Conservation (phyloP, 2,797 vertebrate species). For the Tragopan temminckii region DNA sequence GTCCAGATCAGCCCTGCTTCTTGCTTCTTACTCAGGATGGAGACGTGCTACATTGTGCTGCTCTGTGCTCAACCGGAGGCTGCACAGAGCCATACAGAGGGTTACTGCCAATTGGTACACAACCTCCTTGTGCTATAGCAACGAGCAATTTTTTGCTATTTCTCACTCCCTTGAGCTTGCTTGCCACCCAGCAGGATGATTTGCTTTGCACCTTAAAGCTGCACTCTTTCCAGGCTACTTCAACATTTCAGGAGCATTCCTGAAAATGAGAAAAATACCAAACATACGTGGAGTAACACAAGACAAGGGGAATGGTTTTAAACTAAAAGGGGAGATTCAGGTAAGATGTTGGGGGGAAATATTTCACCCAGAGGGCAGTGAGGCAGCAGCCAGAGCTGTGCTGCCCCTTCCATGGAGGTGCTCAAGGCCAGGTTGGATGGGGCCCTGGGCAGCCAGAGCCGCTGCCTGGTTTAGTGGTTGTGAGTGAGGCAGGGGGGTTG, state of each 20-base stretch:
- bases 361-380: too few relatives aligned
- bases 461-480: too few relatives aligned
- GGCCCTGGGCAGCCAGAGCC: too few relatives aligned
- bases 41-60: not conserved
- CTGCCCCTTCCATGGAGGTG: too few relatives aligned
- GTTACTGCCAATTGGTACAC: conserved; percentile 14
- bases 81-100: conserved; percentile 30
- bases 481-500: too few relatives aligned
- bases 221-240: not conserved
- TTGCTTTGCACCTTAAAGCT: conserved; percentile 23
- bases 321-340: too few relatives aligned
- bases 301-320: too few relatives aligned
- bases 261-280: not conserved
- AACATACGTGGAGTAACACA: not conserved
- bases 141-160: conserved; percentile 21
- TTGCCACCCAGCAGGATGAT: not conserved
- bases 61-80: conserved; percentile 15
- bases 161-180: conserved; percentile 18
- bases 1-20: not conserved
- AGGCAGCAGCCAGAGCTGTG: too few relatives aligned
- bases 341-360: too few relatives aligned
- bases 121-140: conserved; percentile 2
- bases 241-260: not conserved
- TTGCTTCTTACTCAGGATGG: not conserved
- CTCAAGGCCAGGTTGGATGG: too few relatives aligned